Evolutionary conservation across 1,140 invertebrate species (phyloP).

Genomic region (Drosophila auraria): DNA sequence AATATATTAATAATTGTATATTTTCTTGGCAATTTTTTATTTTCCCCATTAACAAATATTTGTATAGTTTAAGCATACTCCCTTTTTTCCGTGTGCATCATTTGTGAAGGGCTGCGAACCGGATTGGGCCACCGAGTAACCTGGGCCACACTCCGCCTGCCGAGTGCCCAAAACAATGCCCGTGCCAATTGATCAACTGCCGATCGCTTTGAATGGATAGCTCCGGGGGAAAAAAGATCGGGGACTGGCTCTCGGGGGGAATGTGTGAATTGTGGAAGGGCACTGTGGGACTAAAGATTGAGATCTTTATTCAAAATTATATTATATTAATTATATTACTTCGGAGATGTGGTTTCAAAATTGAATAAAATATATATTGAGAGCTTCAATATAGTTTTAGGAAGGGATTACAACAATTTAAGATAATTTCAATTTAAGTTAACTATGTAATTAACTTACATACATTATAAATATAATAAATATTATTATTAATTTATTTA

Average conservation of each 20-base stretch:
- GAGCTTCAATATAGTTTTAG: too few species aligned
- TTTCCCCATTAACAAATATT: not conserved
- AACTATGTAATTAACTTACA: too few species aligned
- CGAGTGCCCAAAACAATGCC: constrained; percentile 28
- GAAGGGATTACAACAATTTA: too few species aligned
- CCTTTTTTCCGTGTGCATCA: constrained; percentile 4
- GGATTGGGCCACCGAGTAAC: constrained; percentile 47
- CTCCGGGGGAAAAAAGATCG: not conserved
- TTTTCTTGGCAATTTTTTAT: not conserved
- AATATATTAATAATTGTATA: not conserved
- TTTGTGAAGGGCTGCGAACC: constrained; percentile 50
- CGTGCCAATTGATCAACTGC: constrained; percentile 57
- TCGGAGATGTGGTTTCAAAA: too few species aligned
- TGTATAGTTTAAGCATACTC: not conserved
- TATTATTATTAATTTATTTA: too few species aligned
- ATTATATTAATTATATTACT: too few species aligned
- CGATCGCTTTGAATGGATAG: constrained; percentile 42
- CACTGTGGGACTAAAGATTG: constrained; percentile 16
- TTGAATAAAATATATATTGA: too few species aligned
- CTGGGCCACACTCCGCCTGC: constrained; percentile 21
- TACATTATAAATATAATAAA: too few species aligned
- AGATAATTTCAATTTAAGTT: not conserved
- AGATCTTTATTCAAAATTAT: not conserved
- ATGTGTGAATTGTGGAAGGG: constrained; percentile 50
- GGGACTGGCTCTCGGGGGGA: constrained; percentile 17